A percentile compares a stretch with the other conserved stretches of the same genome.
phyloP scores from a whole-genome alignment of 2,797 vertebrate genomes.

The Sardinella longiceps region DNA sequence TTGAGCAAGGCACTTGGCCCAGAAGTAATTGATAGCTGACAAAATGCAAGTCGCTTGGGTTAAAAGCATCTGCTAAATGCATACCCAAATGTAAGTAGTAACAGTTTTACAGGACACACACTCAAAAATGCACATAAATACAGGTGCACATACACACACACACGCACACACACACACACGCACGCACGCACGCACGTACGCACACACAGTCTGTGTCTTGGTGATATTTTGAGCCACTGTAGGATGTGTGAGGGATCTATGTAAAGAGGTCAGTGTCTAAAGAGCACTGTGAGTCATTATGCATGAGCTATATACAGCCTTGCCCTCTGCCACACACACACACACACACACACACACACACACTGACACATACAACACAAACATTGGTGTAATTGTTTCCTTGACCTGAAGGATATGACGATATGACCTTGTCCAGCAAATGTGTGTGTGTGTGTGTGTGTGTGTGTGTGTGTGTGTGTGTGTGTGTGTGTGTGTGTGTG shows the following conservation, averaged over 20 bases:
- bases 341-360: neutral
- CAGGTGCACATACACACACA: neutral
- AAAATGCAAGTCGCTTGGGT: no score
- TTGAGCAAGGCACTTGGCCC: no score
- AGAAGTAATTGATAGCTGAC: no score
- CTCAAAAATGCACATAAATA: neutral
- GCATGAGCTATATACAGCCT: neutral
- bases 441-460: constrained; percentile 11
- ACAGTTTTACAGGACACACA: neutral
- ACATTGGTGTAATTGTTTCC: no score
- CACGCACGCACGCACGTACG: neutral
- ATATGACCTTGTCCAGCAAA: neutral
- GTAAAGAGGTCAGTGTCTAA: neutral
- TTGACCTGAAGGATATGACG: neutral
- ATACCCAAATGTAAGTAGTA: no score
- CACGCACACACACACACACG: neutral
- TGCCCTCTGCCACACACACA: neutral
- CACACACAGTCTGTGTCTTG: neutral
- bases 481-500: neutral
- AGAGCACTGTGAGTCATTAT: neutral
- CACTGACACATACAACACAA: neutral
- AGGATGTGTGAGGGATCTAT: neutral
- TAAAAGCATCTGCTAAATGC: no score
- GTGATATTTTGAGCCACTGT: neutral
- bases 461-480: constrained; percentile 8